These are phyloP conservation scores for Drosophila mettleri DNA, from an alignment of 2,888 invertebrate genomes.

Conservation along the genomic window DNA sequence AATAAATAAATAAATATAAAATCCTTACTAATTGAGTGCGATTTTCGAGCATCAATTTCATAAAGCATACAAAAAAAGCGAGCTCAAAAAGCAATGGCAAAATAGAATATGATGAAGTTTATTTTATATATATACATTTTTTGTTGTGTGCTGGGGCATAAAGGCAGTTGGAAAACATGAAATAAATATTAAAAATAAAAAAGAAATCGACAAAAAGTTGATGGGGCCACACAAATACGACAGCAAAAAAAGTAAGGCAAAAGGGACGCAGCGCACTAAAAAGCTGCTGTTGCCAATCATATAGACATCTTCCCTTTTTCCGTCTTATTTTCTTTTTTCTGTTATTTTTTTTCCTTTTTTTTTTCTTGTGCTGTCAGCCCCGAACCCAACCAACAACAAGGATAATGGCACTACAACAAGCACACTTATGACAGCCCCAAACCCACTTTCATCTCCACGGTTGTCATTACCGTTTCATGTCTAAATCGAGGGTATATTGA, in stretches of 20 bases:
- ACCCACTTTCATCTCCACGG: slow-evolving; percentile 11
- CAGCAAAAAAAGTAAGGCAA: slow-evolving; percentile 33
- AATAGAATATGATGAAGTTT: slow-evolving; percentile 66
- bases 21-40: slow-evolving; percentile 80
- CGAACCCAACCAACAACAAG: slow-evolving; percentile 51
- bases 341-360: slow-evolving; percentile 13
- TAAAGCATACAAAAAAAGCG: slow-evolving; percentile 62
- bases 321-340: background rate
- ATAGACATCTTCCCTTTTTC: slow-evolving; percentile 44
- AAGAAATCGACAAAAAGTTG: slow-evolving; percentile 53
- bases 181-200: slow-evolving; percentile 68
- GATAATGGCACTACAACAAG: slow-evolving; percentile 60
- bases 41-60: slow-evolving; percentile 81
- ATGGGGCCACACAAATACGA: slow-evolving; percentile 53
- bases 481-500: slow-evolving; percentile 12
- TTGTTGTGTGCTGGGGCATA: slow-evolving; percentile 37
- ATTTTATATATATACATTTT: slow-evolving; percentile 27
- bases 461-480: slow-evolving; percentile 27
- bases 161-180: slow-evolving; percentile 64
- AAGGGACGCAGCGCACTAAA: slow-evolving; percentile 67
- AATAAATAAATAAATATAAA: slow-evolving; percentile 81
- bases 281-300: slow-evolving; percentile 80
- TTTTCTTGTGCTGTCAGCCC: slow-evolving; percentile 39
- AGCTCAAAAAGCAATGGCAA: slow-evolving; percentile 45
- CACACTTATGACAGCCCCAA: slow-evolving; percentile 50